Percentiles rank a stretch among this genome's conserved stretches.
Evolutionary conservation across 2,888 invertebrate species (phyloP).

Genomic region (Proisotoma minuta): DNA sequence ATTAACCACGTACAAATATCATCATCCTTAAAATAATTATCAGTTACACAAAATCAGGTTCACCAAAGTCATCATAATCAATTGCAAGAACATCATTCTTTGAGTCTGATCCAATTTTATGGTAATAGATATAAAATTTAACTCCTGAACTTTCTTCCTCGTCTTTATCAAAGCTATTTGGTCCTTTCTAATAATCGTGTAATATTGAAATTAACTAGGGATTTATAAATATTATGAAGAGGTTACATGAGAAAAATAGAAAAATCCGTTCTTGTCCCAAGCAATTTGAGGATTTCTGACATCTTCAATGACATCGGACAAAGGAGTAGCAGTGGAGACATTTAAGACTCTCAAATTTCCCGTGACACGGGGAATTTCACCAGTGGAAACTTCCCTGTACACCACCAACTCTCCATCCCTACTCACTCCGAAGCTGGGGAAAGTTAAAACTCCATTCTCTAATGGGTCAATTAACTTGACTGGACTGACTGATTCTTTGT

Average conservation of each 20-base stretch:
- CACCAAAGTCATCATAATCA: slow-evolving; percentile 79
- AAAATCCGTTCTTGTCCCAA: slow-evolving; percentile 95
- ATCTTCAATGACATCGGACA: slow-evolving; percentile 80
- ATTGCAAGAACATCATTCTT: slow-evolving; percentile 77
- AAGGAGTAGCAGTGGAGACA: slow-evolving; percentile 71
- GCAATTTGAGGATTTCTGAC: slow-evolving; percentile 89
- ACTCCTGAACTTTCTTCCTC: slow-evolving; percentile 80
- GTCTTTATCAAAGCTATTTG: slow-evolving; percentile 55
- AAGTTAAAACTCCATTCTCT: slow-evolving; percentile 79
- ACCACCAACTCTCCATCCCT: slow-evolving; percentile 86
- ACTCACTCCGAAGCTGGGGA: slow-evolving; percentile 72
- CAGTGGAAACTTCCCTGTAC: slow-evolving; percentile 54
- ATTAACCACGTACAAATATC: not conserved
- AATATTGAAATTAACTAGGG: not conserved
- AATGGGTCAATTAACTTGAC: slow-evolving; percentile 93
- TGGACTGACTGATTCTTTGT: slow-evolving; percentile 67
- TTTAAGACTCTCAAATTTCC: slow-evolving; percentile 58
- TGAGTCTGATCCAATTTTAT: slow-evolving; percentile 78
- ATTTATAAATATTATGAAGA: not conserved
- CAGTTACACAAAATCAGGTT: slow-evolving; percentile 68
- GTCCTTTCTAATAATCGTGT: not conserved
- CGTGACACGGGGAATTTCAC: slow-evolving; percentile 28
- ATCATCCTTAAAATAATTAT: not conserved
- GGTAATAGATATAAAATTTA: slow-evolving; percentile 90
- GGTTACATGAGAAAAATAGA: slow-evolving; percentile 59